Evolutionary conservation across 1,140 invertebrate genomes (phyloP).

Genomic region (Telenomus remus): DNA sequence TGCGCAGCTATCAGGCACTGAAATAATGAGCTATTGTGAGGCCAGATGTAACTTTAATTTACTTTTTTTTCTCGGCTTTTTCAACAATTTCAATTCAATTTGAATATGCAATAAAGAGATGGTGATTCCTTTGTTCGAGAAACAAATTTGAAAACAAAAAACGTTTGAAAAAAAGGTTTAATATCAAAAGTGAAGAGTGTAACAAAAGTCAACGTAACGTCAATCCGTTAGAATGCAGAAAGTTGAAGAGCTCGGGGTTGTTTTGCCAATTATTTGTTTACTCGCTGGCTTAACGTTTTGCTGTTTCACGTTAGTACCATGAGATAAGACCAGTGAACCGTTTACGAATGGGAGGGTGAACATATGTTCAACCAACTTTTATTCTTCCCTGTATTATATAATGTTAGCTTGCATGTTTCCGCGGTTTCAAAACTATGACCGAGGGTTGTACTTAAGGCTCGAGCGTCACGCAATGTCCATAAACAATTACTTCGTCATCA

Average conservation of each 20-base stretch:
- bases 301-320: slow-evolving; percentile 36
- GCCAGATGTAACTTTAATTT: slow-evolving; percentile 32
- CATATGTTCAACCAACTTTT: slow-evolving; percentile 51
- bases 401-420: slow-evolving; percentile 54
- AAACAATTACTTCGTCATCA: slow-evolving; percentile 56
- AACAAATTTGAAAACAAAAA: background rate
- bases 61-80: slow-evolving; percentile 10
- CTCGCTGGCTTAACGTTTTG: slow-evolving; percentile 32
- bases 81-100: slow-evolving; percentile 17
- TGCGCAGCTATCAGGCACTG: slow-evolving; percentile 22
- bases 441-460: slow-evolving; percentile 45
- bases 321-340: slow-evolving; percentile 41
- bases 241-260: background rate
- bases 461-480: slow-evolving; percentile 53
- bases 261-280: slow-evolving; percentile 37
- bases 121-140: background rate
- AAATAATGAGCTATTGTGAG: slow-evolving; percentile 51
- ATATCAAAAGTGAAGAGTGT: too few relatives aligned
- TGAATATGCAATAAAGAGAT: slow-evolving; percentile 9
- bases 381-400: slow-evolving; percentile 52
- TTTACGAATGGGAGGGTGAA: slow-evolving; percentile 45
- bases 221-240: background rate
- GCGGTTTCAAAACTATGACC: slow-evolving; percentile 29
- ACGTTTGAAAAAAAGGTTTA: too few relatives aligned
- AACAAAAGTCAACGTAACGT: background rate